These are phyloP conservation scores for Narcine bancroftii DNA, from an alignment of 2,113 vertebrate genomes.

Conservation along the genomic window DNA sequence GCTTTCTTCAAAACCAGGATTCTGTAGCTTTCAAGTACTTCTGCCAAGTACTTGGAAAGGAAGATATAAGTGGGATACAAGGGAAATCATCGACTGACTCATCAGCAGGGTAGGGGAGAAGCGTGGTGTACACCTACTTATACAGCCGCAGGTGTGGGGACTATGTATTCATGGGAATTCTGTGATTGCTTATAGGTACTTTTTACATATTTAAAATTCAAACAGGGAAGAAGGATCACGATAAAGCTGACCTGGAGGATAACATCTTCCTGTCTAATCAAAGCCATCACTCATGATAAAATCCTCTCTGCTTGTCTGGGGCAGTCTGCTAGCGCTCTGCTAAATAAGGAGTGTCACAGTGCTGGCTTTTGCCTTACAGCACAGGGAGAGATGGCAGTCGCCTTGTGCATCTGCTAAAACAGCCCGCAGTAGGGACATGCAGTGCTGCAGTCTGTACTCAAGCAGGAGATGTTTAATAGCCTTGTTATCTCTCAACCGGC, in stretches of 20 bases:
- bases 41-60: not conserved
- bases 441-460: slow-evolving; percentile 3
- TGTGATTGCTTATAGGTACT: not conserved
- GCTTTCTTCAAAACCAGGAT: not conserved
- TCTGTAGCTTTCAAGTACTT: not conserved
- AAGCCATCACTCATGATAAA: not conserved
- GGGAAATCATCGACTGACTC: not conserved
- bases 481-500: not conserved
- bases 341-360: not conserved
- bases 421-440: not conserved
- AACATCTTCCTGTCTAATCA: not conserved
- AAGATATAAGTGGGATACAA: not conserved
- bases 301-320: too few species aligned
- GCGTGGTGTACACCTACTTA: not conserved
- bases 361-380: not conserved
- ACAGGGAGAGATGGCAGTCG: not conserved
- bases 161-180: not conserved
- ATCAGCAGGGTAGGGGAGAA: not conserved
- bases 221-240: not conserved
- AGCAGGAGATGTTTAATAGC: not conserved
- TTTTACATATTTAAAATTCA: not conserved
- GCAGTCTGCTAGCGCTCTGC: not conserved
- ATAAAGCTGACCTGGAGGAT: not conserved
- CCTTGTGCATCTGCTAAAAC: not conserved
- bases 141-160: not conserved